Percentiles rank a stretch among this genome's conserved stretches.
These are phyloP conservation scores for Caenorhabditis inopinata DNA, from an alignment of 1,140 invertebrate genomes.

Conservation along the genomic window DNA sequence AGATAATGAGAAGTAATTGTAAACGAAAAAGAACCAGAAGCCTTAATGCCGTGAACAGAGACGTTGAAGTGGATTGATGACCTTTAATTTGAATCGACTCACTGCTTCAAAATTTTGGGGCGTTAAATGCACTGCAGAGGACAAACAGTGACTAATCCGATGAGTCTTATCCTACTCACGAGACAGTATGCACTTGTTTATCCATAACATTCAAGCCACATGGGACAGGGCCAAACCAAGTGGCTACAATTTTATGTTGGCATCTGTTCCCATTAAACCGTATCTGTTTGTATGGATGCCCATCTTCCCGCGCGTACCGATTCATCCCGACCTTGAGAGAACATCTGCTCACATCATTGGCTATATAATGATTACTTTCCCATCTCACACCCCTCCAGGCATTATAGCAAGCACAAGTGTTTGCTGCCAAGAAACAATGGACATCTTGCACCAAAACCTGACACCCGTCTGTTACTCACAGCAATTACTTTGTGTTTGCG, in stretches of 20 bases:
- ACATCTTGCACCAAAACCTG: slow-evolving; percentile 13
- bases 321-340: slow-evolving; percentile 19
- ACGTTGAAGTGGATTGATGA: no score
- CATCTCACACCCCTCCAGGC: not conserved
- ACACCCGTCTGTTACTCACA: slow-evolving; percentile 24
- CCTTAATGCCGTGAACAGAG: no score
- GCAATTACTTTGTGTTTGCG: not conserved
- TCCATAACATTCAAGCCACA: not conserved
- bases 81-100: no score
- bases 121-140: no score
- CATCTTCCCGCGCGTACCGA: not conserved
- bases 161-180: not conserved
- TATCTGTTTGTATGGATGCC: not conserved
- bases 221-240: not conserved
- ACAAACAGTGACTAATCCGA: no score
- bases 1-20: not conserved
- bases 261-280: slow-evolving; percentile 19
- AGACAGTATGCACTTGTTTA: not conserved
- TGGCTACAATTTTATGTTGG: slow-evolving; percentile 17
- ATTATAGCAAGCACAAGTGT: slow-evolving; percentile 14
- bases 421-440: slow-evolving; percentile 20
- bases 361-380: slow-evolving; percentile 22
- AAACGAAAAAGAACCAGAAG: no score
- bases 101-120: no score
- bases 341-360: slow-evolving; percentile 25